Percentiles rank a stretch among this genome's conserved stretches.
Conservation (phyloP, 2,113 vertebrate genomes). For the Protobothrops flavoviridis region DNA sequence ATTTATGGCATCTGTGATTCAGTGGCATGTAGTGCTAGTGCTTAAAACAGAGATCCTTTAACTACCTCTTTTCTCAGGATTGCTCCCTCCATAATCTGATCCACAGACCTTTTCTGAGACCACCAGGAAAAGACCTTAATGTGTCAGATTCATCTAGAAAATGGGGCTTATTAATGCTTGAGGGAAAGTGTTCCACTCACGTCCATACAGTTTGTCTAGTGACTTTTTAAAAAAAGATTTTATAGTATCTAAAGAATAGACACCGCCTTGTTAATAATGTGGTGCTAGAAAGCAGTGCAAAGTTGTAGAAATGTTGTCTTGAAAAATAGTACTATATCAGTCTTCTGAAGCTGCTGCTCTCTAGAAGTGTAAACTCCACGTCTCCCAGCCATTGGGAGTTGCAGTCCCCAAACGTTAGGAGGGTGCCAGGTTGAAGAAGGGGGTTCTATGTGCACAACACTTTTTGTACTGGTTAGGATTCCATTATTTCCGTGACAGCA, state of each 20-base stretch:
- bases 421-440: neutral
- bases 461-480: neutral
- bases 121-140: neutral
- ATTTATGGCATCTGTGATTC: neutral
- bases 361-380: neutral
- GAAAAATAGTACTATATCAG: neutral
- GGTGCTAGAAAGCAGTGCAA: neutral
- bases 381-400: neutral
- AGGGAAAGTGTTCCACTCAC: neutral
- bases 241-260: neutral
- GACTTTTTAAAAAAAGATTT: neutral
- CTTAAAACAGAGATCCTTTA: neutral
- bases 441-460: neutral
- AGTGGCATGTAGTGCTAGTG: neutral
- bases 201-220: neutral
- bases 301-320: neutral
- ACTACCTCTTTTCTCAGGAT: neutral
- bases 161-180: neutral
- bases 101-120: neutral
- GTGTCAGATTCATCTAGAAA: neutral
- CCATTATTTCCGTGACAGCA: neutral
- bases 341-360: neutral
- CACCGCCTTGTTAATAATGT: neutral
- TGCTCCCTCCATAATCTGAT: neutral
- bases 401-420: neutral